Percentiles rank a stretch among this genome's conserved stretches.
These are phyloP conservation scores for Drosophila sturtevanti DNA, from an alignment of 1,140 invertebrate genomes.

Conservation along the genomic window DNA sequence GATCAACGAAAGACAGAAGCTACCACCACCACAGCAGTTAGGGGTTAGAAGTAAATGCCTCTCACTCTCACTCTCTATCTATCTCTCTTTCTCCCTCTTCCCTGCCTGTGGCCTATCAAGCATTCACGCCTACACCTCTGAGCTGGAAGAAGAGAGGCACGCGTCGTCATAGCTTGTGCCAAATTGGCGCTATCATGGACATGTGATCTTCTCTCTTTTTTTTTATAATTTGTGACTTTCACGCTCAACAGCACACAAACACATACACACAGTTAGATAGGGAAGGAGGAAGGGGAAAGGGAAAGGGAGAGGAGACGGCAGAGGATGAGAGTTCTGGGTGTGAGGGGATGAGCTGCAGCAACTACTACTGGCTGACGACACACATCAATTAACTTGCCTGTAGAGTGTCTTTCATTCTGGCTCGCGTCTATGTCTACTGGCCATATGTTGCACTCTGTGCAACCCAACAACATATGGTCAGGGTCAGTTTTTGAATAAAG, in stretches of 20 bases:
- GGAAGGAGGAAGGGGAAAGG: constrained; percentile 10
- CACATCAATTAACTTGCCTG: constrained; percentile 69
- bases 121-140: constrained; percentile 66
- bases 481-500: constrained; percentile 6
- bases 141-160: constrained; percentile 46
- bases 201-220: constrained; percentile 65
- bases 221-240: constrained; percentile 82
- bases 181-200: constrained; percentile 80
- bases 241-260: constrained; percentile 74
- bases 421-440: constrained; percentile 61
- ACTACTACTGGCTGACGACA: constrained; percentile 35
- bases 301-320: neutral
- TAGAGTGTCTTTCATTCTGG: constrained; percentile 41
- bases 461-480: constrained; percentile 59
- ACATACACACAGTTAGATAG: too few relatives aligned
- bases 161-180: constrained; percentile 72
- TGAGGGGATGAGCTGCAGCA: constrained; percentile 59
- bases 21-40: constrained; percentile 41
- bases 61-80: neutral
- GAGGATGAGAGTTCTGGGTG: neutral
- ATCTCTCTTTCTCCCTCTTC: neutral
- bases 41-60: constrained; percentile 60
- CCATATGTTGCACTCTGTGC: constrained; percentile 65
- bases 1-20: constrained; percentile 55
- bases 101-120: constrained; percentile 7